These are phyloP conservation scores for Crocidura indochinensis DNA, from an alignment of 2,797 vertebrate genomes.

Conservation along the genomic window DNA sequence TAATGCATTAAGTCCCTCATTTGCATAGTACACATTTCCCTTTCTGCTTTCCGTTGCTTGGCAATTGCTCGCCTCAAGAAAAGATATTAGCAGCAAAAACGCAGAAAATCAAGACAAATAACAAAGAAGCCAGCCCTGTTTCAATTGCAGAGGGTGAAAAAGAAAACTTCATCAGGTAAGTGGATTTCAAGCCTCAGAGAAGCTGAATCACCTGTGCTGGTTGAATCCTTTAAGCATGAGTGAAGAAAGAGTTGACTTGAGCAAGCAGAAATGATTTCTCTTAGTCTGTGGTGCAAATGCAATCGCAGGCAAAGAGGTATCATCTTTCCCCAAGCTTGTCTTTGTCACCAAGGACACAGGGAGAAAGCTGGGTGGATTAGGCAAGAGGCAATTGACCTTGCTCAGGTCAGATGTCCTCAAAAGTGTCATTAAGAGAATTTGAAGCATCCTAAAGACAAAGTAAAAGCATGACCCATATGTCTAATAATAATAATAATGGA, in stretches of 20 bases:
- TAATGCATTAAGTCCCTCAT: slow-evolving; percentile 87
- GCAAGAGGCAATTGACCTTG: not conserved
- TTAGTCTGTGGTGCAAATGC: slow-evolving; percentile 76
- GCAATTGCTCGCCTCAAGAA: slow-evolving; percentile 84
- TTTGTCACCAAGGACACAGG: not conserved
- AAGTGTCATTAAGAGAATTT: not conserved
- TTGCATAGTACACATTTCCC: slow-evolving; percentile 86
- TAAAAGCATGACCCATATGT: slow-evolving; percentile 36
- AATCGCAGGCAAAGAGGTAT: not conserved
- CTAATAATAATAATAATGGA: not conserved
- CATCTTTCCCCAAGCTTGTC: slow-evolving; percentile 7
- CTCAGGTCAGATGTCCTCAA: not conserved
- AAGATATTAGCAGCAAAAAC: slow-evolving; percentile 84
- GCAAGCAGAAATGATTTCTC: slow-evolving; percentile 15
- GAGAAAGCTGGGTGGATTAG: not conserved
- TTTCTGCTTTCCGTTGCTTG: slow-evolving; percentile 85
- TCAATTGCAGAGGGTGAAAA: slow-evolving; percentile 66
- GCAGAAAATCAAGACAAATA: slow-evolving; percentile 76
- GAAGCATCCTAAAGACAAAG: not conserved
- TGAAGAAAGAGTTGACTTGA: slow-evolving; percentile 47
- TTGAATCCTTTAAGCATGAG: slow-evolving; percentile 48
- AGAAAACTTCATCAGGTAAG: slow-evolving; percentile 21
- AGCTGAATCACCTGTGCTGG: slow-evolving; percentile 46
- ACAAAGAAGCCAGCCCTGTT: slow-evolving; percentile 81
- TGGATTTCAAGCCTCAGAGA: slow-evolving; percentile 53